Conservation (phyloP, 2,113 vertebrate genomes). For the Lycocorax pyrrhopterus region DNA sequence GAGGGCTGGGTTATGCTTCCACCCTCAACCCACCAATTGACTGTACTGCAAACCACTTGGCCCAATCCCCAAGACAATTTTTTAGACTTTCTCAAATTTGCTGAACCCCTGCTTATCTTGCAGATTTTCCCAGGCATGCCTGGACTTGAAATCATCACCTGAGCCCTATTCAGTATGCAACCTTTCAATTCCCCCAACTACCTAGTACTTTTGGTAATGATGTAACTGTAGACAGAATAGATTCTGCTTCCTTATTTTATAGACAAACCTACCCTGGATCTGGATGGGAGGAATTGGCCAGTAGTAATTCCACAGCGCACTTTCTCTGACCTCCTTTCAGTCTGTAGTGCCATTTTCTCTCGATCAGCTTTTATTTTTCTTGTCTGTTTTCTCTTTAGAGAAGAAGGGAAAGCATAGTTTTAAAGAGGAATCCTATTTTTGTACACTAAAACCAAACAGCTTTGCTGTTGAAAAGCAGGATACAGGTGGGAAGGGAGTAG, state of each 20-base stretch:
- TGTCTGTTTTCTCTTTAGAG: neutral
- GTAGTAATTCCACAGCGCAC: neutral
- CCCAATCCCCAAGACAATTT: neutral
- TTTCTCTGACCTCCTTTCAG: neutral
- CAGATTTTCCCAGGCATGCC: neutral
- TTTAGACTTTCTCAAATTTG: neutral
- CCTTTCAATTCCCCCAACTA: neutral
- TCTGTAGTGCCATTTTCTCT: neutral
- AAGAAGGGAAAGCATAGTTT: neutral
- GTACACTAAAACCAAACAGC: neutral
- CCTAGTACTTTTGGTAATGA: neutral
- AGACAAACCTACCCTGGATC: neutral
- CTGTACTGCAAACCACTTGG: neutral
- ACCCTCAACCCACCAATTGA: accelerated
- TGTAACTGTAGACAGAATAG: neutral
- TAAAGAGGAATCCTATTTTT: neutral
- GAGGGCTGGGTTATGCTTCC: neutral
- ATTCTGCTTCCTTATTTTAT: neutral
- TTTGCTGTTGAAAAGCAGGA: neutral
- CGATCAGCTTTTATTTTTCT: neutral
- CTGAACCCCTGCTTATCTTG: neutral
- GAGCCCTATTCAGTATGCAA: neutral
- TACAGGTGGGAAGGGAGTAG: neutral
- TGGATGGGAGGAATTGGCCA: neutral
- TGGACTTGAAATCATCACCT: neutral